Conservation (phyloP, 2,888 invertebrate species). For the Baccha elongata region DNA sequence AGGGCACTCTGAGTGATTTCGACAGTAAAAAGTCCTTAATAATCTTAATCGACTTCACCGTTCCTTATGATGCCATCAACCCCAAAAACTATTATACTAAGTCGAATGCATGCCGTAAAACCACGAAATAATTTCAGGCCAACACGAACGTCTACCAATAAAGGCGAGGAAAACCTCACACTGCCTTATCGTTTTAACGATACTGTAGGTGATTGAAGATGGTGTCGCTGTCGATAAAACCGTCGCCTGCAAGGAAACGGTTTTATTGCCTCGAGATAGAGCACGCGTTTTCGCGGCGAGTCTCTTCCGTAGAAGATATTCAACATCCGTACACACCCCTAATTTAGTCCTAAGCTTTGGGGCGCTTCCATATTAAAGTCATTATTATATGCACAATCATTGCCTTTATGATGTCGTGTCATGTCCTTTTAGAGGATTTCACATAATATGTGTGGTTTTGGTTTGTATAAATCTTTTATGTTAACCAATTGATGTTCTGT, state of each 20-base stretch:
- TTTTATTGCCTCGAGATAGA: constrained; percentile 44
- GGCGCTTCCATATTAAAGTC: background rate
- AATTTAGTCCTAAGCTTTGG: background rate
- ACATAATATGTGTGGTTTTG: constrained; percentile 18
- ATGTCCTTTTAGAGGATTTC: background rate
- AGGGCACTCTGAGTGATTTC: no score
- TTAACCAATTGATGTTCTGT: constrained; percentile 6
- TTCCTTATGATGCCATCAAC: no score
- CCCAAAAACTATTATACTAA: no score
- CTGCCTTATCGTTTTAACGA: no score
- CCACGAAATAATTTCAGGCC: no score
- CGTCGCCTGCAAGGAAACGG: background rate
- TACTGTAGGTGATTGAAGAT: no score
- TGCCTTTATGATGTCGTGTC: constrained; percentile 12
- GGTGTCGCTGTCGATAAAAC: background rate
- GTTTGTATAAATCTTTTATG: background rate
- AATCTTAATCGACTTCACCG: no score
- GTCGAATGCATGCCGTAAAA: no score
- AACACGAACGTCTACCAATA: no score
- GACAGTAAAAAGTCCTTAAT: no score
- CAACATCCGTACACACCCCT: constrained; percentile 2
- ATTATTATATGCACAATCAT: background rate
- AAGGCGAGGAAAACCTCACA: no score
- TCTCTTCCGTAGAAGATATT: constrained; percentile 7
- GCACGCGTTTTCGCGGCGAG: constrained; percentile 46